Evolutionary conservation across 1,140 invertebrate genomes (phyloP), one percentile per base, ranked within the genome.

Genomic region (Mactra quadrangularis): DNA sequence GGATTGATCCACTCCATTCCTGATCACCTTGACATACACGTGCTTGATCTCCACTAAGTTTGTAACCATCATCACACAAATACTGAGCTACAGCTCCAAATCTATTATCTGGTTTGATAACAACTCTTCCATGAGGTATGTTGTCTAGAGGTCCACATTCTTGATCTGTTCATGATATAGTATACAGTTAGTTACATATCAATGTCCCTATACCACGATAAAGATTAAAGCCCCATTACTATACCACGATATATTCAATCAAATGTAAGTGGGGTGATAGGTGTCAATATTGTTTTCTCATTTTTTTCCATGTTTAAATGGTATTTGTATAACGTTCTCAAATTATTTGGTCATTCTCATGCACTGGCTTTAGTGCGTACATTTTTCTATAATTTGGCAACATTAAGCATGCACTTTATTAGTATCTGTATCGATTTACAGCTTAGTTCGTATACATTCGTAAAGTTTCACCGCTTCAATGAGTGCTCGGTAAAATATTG

Each of bases 61-160:
- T 87, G 86, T 90, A 94, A 17, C 93, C 93, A 57, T 92, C 88
- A 50, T 93, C 87, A 77, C 93, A 94, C 19, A 83, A 88, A 82
- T 94, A 94, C 59, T 89, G 88, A 1, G 92, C 92, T 29, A 92
- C 87, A 11, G 93, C 89, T 35, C 89, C 92, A 76, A 94, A 93
- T 47, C 82, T 76, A 77, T 93, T 93, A 35, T 52, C 50, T 0
- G 79, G 70, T 31, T 27, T 45, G 25, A 89, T 86, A 7, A 77
- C 68, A 0, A 86, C 85, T 3, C 52, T 57, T 1, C 87, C 87
- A 64, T 89, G 45, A 6, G 83, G 60, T 22, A 88, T 87, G 22
- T 53, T 77, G 4, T 35, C 33, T 9, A 75, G 35, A 41, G 59
- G 50, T 41, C 62, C 17, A 60, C 87, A 88, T 45, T 76, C 60